These are phyloP conservation scores for Margarornis squamiger DNA, from an alignment of 2,797 vertebrate species.

Conservation along the genomic window DNA sequence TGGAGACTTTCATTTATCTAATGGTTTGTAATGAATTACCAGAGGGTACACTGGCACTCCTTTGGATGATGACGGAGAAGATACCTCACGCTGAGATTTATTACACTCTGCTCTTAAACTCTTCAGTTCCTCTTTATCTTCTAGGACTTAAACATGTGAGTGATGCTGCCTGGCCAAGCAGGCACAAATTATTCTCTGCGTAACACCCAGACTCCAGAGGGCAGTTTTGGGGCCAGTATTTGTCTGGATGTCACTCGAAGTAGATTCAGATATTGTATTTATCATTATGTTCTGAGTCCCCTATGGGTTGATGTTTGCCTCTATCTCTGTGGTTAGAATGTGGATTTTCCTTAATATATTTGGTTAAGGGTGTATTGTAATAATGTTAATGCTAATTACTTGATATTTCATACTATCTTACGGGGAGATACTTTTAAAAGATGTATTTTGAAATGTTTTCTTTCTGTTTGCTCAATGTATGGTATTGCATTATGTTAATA, in stretches of 20 bases:
- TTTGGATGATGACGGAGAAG: slow-evolving; percentile 70
- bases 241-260: slow-evolving; percentile 76
- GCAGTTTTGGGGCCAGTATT: slow-evolving; percentile 75
- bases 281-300: slow-evolving; percentile 74
- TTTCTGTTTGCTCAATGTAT: slow-evolving; percentile 79
- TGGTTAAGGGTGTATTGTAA: slow-evolving; percentile 81
- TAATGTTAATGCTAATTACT: slow-evolving; percentile 80
- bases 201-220: slow-evolving; percentile 70
- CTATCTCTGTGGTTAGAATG: slow-evolving; percentile 80
- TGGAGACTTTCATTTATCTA: slow-evolving; percentile 65
- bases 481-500: slow-evolving; percentile 82
- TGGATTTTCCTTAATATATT: slow-evolving; percentile 80
- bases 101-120: slow-evolving; percentile 74
- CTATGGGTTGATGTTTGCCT: slow-evolving; percentile 76
- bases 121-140: slow-evolving; percentile 72
- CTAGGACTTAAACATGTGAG: slow-evolving; percentile 75
- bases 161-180: slow-evolving; percentile 72
- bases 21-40: slow-evolving; percentile 69
- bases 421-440: slow-evolving; percentile 78
- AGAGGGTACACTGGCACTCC: slow-evolving; percentile 68
- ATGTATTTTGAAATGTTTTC: slow-evolving; percentile 84
- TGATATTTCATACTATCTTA: slow-evolving; percentile 82
- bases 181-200: slow-evolving; percentile 75
- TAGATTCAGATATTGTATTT: slow-evolving; percentile 78
- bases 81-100: slow-evolving; percentile 74